These are phyloP conservation scores for Maccullochella peelii DNA, from an alignment of 2,113 vertebrate species.

Conservation along the genomic window DNA sequence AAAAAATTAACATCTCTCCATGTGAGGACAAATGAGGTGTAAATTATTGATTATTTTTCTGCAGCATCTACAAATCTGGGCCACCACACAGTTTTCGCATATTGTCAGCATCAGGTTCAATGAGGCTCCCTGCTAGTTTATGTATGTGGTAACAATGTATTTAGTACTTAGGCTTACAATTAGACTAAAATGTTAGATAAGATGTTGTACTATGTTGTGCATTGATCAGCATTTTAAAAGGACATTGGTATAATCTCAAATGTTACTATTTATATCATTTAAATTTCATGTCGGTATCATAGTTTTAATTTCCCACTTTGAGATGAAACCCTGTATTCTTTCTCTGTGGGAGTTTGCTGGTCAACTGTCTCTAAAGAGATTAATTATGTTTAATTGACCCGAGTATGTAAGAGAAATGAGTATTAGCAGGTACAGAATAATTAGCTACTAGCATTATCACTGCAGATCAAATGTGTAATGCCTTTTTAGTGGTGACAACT, in stretches of 20 bases:
- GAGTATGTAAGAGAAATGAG: neutral
- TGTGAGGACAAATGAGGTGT: conserved; percentile 40
- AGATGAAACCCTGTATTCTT: neutral
- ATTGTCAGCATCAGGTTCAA: neutral
- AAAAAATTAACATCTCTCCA: conserved; percentile 17
- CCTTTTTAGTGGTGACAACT: neutral
- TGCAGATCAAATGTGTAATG: neutral
- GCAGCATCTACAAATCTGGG: conserved; percentile 47
- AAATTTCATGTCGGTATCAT: neutral
- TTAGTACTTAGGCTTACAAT: neutral
- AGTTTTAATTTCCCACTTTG: neutral
- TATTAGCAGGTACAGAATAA: neutral
- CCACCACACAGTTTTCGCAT: conserved; percentile 19
- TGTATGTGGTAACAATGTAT: neutral
- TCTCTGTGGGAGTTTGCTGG: neutral
- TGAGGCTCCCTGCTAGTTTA: conserved; percentile 28
- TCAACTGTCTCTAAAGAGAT: neutral
- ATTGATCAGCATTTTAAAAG: neutral
- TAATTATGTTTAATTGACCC: neutral
- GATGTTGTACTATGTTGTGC: neutral
- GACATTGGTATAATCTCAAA: neutral
- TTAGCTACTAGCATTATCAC: neutral
- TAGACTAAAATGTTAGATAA: neutral
- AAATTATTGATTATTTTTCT: conserved; percentile 60
- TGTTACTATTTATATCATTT: neutral